A percentile compares a stretch with the other conserved stretches of the same genome.
phyloP scores from a whole-genome alignment of 2,797 vertebrate species.

The Gadopsis marmoratus region DNA sequence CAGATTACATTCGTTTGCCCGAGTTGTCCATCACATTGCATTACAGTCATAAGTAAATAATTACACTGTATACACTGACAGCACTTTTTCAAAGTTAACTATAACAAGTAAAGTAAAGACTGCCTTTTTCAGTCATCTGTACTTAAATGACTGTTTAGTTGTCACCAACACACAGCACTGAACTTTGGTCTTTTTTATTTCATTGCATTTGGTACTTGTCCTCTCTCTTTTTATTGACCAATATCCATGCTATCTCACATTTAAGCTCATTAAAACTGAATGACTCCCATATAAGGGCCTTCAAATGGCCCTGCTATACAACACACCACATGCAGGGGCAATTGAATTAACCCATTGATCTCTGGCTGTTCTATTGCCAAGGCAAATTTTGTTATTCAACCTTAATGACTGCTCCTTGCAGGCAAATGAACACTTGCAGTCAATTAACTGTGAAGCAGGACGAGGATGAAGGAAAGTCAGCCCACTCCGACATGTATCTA shows the following conservation, averaged over 20 bases:
- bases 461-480: slow-evolving; percentile 57
- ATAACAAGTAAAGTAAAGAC: not conserved
- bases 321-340: slow-evolving; percentile 75
- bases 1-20: slow-evolving; percentile 4
- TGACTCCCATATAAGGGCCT: slow-evolving; percentile 68
- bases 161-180: slow-evolving; percentile 52
- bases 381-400: slow-evolving; percentile 80
- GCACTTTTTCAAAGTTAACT: slow-evolving; percentile 21
- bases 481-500: slow-evolving; percentile 43
- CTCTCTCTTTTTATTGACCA: slow-evolving; percentile 61
- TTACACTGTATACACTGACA: not conserved
- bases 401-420: slow-evolving; percentile 80
- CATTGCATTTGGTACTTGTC: slow-evolving; percentile 38
- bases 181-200: slow-evolving; percentile 72
- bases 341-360: slow-evolving; percentile 86
- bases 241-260: slow-evolving; percentile 63
- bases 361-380: slow-evolving; percentile 70
- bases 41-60: slow-evolving; percentile 24
- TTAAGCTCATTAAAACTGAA: slow-evolving; percentile 74
- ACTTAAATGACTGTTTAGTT: slow-evolving; percentile 45
- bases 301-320: slow-evolving; percentile 73
- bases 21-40: not conserved
- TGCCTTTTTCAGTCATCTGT: slow-evolving; percentile 7
- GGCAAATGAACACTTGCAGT: slow-evolving; percentile 84
- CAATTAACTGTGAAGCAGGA: slow-evolving; percentile 77